A percentile compares a stretch with the other conserved stretches of the same genome.
Evolutionary conservation across 1,140 invertebrate genomes (phyloP).

Genomic region (Drosophila mojavensis): DNA sequence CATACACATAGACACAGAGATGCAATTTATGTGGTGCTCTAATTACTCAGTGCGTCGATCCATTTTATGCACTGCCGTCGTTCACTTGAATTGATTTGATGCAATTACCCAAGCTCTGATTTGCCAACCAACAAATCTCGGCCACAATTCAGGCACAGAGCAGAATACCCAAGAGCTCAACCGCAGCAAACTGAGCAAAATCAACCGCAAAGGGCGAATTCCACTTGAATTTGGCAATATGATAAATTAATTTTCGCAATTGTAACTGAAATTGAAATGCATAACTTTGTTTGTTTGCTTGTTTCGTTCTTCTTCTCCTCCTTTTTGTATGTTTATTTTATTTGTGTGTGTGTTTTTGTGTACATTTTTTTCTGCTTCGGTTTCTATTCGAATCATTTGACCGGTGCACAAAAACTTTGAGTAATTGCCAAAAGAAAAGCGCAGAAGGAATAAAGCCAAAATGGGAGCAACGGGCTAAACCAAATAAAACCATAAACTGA

Average conservation of each 20-base stretch:
- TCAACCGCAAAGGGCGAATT: conserved; percentile 25
- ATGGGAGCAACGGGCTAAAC: not conserved
- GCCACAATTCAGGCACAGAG: conserved; percentile 25
- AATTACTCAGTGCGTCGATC: conserved; percentile 7
- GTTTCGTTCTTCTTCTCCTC: not conserved
- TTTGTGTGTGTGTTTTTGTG: not conserved
- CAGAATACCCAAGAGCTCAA: conserved; percentile 1
- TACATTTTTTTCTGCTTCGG: conserved; percentile 23
- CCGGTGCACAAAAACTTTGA: conserved; percentile 63
- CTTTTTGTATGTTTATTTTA: not conserved
- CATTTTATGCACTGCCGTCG: not conserved
- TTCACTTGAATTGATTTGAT: conserved; percentile 22
- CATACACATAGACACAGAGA: not conserved
- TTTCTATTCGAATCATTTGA: conserved; percentile 32
- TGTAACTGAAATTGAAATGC: conserved; percentile 59
- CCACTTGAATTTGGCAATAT: conserved; percentile 40
- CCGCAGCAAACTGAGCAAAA: conserved; percentile 6
- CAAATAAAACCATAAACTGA: conserved; percentile 33
- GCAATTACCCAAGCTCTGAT: conserved; percentile 28
- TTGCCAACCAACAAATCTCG: conserved; percentile 16
- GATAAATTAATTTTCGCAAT: conserved; percentile 65
- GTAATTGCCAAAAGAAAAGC: conserved; percentile 62
- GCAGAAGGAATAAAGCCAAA: conserved; percentile 17
- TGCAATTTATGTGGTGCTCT: conserved; percentile 4
- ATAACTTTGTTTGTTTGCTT: conserved; percentile 45